A percentile compares a stretch with the other conserved stretches of the same genome.
These are phyloP conservation scores for Helicolenus hilgendorfi DNA, from an alignment of 2,797 vertebrate genomes.

Conservation along the genomic window DNA sequence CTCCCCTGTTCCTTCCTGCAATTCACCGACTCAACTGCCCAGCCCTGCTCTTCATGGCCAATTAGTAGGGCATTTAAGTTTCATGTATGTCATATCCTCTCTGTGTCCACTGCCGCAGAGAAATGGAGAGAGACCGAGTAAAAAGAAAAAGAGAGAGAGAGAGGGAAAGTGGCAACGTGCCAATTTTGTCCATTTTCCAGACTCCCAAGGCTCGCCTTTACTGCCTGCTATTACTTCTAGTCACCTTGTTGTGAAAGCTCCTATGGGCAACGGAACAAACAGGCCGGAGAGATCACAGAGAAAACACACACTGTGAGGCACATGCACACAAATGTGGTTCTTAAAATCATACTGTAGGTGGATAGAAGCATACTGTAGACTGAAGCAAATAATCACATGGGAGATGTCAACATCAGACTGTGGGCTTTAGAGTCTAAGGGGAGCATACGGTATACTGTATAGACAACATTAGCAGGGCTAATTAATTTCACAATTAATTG, in stretches of 20 bases:
- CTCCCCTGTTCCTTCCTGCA: conserved; percentile 46
- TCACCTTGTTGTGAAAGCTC: conserved; percentile 40
- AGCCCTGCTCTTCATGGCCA: conserved; percentile 27
- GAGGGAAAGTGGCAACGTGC: not conserved
- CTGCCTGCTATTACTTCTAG: conserved; percentile 9
- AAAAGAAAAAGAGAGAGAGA: not conserved
- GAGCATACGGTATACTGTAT: not conserved
- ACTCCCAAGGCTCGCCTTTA: conserved; percentile 28
- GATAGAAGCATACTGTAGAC: not conserved
- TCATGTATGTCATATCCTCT: conserved; percentile 30
- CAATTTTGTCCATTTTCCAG: conserved; percentile 14
- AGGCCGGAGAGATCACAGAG: not conserved
- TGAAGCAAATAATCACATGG: not conserved
- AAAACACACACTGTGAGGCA: not conserved
- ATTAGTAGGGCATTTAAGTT: conserved; percentile 49
- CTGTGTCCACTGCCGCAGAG: conserved; percentile 4
- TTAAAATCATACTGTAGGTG: not conserved
- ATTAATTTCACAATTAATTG: not conserved
- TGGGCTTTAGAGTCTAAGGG: not conserved
- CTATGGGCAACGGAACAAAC: conserved; percentile 24
- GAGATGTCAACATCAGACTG: not conserved
- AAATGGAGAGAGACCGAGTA: not conserved
- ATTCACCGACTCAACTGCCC: conserved; percentile 24
- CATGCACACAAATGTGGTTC: not conserved
- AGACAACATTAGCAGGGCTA: not conserved